These are phyloP conservation scores for Camelus dromedarius DNA, from an alignment of 2,113 vertebrate genomes.

Conservation along the genomic window DNA sequence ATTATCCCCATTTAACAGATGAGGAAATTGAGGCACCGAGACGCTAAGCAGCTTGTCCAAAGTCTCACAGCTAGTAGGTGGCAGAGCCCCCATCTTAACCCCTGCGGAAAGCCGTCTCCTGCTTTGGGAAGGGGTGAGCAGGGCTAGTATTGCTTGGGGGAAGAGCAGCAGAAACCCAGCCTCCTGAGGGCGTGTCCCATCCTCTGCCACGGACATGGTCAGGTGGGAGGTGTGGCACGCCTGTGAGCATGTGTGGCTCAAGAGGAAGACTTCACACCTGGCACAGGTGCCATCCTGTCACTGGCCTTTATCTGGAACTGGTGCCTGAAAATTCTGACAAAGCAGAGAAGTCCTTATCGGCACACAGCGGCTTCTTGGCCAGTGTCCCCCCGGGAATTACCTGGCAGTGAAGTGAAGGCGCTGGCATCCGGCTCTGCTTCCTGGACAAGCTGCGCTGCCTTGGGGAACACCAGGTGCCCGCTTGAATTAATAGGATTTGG, in stretches of 20 bases:
- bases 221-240: rapidly evolving
- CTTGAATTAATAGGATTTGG: not conserved
- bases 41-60: not conserved
- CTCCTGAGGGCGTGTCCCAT: not conserved
- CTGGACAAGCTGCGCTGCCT: not conserved
- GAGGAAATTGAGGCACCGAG: not conserved
- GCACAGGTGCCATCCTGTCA: not conserved
- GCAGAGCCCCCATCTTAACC: not conserved
- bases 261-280: not conserved
- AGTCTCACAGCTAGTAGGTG: not conserved
- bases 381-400: not conserved
- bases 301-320: slow-evolving; percentile 2
- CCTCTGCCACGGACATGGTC: not conserved
- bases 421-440: slow-evolving; percentile 9
- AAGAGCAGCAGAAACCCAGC: not conserved
- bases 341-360: slow-evolving; percentile 27
- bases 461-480: not conserved
- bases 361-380: slow-evolving; percentile 47
- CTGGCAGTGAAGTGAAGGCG: not conserved
- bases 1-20: not conserved
- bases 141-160: not conserved
- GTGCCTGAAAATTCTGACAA: not conserved
- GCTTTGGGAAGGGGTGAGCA: not conserved
- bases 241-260: not conserved
- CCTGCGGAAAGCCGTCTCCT: not conserved